Conservation (phyloP, 1,140 invertebrate species). For the Temnothorax longispinosus region DNA sequence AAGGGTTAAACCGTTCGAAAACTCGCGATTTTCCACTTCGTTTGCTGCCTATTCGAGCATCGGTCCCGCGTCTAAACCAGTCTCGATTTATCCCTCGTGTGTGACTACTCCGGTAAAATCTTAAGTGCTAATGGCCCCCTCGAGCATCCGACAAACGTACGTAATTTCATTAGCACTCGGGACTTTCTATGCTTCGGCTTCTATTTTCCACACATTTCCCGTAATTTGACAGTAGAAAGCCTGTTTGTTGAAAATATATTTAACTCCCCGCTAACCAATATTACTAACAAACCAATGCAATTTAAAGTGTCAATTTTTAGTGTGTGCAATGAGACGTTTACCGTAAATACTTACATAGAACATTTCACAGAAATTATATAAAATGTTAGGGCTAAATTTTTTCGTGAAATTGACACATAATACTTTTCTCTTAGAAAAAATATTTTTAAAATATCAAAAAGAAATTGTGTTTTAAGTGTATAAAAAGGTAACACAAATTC, state of each 20-base stretch:
- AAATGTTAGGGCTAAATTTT: not conserved
- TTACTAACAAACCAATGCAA: conserved; percentile 5
- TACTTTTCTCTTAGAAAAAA: not conserved
- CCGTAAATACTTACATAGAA: not conserved
- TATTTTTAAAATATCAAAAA: not conserved
- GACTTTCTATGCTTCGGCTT: conserved; percentile 35
- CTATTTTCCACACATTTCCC: conserved; percentile 25
- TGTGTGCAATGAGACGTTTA: not conserved
- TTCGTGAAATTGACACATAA: not conserved
- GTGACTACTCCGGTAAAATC: conserved; percentile 50
- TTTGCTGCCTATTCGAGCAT: conserved; percentile 37
- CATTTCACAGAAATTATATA: not conserved
- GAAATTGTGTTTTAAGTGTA: not conserved
- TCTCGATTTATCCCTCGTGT: conserved; percentile 41
- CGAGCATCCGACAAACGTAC: conserved; percentile 40
- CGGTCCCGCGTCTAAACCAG: conserved; percentile 26
- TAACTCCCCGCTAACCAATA: conserved; percentile 30
- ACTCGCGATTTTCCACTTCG: conserved; percentile 38
- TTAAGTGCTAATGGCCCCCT: conserved; percentile 53
- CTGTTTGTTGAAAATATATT: conserved; percentile 27
- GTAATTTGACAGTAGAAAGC: conserved; percentile 16
- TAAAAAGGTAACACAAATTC: not conserved
- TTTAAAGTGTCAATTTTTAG: not conserved
- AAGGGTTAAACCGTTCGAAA: conserved; percentile 40
- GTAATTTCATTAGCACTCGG: conserved; percentile 52